Evolutionary conservation across 2,113 vertebrate genomes (phyloP).

Genomic region (Canis aureus): DNA sequence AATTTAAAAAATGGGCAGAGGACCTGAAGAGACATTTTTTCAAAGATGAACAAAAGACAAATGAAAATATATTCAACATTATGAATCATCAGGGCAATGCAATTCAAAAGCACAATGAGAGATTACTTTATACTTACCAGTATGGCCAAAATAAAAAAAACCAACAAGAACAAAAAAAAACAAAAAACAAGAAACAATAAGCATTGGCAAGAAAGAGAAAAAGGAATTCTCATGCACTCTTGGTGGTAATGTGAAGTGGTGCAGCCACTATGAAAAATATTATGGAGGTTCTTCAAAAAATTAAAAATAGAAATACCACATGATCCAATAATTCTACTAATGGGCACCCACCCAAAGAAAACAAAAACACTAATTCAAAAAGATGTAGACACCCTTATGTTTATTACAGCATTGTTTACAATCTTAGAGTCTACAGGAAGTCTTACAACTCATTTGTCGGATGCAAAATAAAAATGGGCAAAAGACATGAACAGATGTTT

Average conservation of each 20-base stretch:
- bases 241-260: background rate
- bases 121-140: background rate
- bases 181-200: background rate
- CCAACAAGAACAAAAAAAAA: too few relatives aligned
- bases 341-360: background rate
- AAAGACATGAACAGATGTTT: background rate
- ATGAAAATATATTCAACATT: background rate
- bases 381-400: background rate
- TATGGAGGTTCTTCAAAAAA: background rate
- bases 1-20: background rate
- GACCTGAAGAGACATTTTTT: background rate
- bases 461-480: background rate
- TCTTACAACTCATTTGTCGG: background rate
- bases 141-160: background rate
- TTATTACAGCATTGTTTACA: background rate
- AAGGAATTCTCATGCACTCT: background rate
- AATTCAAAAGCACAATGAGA: background rate
- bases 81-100: background rate
- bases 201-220: background rate
- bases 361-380: background rate
- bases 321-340: background rate
- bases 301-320: background rate
- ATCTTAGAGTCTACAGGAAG: background rate
- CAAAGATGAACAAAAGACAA: background rate
- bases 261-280: background rate